These are phyloP conservation scores for Sinosuthora webbiana DNA, from an alignment of 2,113 vertebrate genomes.

Conservation along the genomic window DNA sequence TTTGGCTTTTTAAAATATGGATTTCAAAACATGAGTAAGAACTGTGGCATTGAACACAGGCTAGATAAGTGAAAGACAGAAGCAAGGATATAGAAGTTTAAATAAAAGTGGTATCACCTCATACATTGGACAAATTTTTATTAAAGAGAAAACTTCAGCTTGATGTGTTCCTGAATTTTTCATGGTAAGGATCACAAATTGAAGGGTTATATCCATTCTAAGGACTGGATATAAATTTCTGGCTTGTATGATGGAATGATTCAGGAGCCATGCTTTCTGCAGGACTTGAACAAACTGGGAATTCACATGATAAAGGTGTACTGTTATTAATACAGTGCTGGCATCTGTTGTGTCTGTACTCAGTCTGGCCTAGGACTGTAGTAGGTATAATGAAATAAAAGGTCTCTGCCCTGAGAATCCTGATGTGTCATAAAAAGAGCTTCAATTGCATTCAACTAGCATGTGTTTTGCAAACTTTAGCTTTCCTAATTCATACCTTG, in stretches of 20 bases:
- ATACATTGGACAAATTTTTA: not conserved
- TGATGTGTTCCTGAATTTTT: not conserved
- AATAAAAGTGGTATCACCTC: not conserved
- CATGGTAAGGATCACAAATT: not conserved
- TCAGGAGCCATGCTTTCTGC: not conserved
- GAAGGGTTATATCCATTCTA: not conserved
- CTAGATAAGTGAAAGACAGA: not conserved
- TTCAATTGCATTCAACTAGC: not conserved
- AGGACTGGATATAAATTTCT: not conserved
- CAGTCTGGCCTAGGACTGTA: not conserved
- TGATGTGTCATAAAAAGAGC: not conserved
- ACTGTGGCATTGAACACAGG: not conserved
- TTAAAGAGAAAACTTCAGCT: not conserved
- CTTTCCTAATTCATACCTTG: not conserved
- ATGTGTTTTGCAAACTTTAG: not conserved
- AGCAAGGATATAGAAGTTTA: not conserved
- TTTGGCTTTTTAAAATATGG: fast-evolving
- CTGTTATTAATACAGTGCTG: not conserved
- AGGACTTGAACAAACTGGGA: not conserved
- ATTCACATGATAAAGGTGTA: not conserved
- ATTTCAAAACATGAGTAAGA: not conserved
- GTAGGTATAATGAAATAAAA: not conserved
- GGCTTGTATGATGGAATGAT: not conserved
- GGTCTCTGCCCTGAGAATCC: not conserved
- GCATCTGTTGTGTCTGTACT: not conserved